Base-by-base conservation (phyloP, 2,888 invertebrate species). In the Junonia oenone region DNA sequence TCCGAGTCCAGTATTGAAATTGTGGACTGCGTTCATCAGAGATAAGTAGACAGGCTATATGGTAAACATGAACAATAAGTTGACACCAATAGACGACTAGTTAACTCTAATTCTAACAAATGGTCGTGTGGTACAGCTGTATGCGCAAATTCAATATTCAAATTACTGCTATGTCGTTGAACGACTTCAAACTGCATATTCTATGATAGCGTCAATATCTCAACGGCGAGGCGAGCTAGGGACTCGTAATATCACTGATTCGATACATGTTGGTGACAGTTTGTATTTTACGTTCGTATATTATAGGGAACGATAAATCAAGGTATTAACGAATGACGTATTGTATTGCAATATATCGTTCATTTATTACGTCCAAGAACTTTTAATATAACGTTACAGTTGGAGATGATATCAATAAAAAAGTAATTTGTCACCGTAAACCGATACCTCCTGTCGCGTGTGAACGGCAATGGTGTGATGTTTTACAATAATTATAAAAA, bases 31-130 rank as follows among this genome's bases (percentile, higher is more conserved):
- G 69, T 75, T 68, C 69, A 72, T 78, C 70, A 70, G 71, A 65
- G 73, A 77, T 69, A 74, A 68, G 73, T 69, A 68, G 76, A 73
- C 75, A 72, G 68, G 67, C 65, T 69, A 72, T 74, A 75, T 73
- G 68, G 68, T 70, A 71, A 71, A 67, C 67, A 64, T 63, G 69
- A 68, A 64, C 64, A 65, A 63, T 63, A 62, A 67, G 66, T 67
- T 66, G 68, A 71, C 64, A 61, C 65, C 72, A 68, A 75, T 69
- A 67, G 68, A 67, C 64, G 68, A 65, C 67, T 66, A 69, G 69
- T 72, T 71, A 66, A 66, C 62, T 61, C 65, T 67, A 66, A 68
- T 64, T 63, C 63, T 62, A 63, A 65, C 59, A 61, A 63, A 67
- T 66, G 59, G 61, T 58, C 33, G 57, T 52, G 58, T 61, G 62